Evolutionary conservation across 2,113 vertebrate species (phyloP).

Genomic region (Sisor rabdophorus): DNA sequence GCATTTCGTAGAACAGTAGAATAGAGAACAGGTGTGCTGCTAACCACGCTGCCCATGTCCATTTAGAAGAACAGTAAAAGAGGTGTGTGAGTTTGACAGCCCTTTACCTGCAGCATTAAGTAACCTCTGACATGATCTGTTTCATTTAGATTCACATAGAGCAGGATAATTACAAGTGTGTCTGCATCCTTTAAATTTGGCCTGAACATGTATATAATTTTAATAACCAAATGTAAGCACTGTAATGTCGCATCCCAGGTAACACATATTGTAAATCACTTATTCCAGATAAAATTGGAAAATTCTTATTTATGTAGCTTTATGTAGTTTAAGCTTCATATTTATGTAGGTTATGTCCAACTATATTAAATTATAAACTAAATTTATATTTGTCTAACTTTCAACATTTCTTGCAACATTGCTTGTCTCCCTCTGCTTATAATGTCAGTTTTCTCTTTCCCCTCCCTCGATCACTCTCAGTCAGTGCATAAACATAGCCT

Average conservation of each 20-base stretch:
- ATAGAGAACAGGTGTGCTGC: conserved; percentile 15
- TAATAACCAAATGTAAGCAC: neutral
- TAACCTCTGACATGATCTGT: neutral
- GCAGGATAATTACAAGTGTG: conserved; percentile 1
- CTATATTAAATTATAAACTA: conserved; percentile 67
- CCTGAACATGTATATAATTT: neutral
- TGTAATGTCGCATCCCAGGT: neutral
- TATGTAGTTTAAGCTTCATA: conserved; percentile 53
- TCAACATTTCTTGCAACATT: conserved; percentile 14
- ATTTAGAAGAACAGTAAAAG: conserved; percentile 17
- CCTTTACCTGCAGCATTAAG: conserved; percentile 12
- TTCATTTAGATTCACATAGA: neutral
- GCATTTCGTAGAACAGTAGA: conserved; percentile 6
- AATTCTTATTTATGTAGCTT: conserved; percentile 58
- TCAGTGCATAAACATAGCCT: conserved; percentile 73
- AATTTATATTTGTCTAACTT: conserved; percentile 44
- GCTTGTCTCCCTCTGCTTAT: conserved; percentile 54
- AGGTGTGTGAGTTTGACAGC: conserved; percentile 3
- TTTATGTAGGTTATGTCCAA: conserved; percentile 52
- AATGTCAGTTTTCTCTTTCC: conserved; percentile 44
- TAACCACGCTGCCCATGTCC: conserved; percentile 19
- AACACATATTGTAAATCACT: neutral
- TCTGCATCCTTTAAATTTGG: neutral
- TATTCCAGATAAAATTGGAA: neutral
- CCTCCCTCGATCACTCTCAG: conserved; percentile 50